Percentiles rank a stretch among this genome's conserved stretches.
phyloP scores from a whole-genome alignment of 2,797 vertebrate genomes.

The Pseudochirops cupreus region DNA sequence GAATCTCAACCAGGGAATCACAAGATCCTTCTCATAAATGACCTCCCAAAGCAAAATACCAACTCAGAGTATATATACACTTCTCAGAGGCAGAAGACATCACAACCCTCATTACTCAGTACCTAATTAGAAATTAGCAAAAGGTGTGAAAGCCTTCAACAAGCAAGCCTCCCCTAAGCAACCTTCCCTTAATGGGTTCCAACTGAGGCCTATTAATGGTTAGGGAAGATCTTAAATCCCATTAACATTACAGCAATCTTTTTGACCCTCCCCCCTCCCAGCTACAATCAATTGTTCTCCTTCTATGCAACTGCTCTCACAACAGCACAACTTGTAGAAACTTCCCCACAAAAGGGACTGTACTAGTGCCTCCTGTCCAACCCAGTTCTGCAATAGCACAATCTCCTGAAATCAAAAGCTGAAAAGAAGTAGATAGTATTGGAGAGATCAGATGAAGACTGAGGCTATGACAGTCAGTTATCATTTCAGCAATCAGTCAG shows the following conservation, averaged over 20 bases:
- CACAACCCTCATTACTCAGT: too few species aligned
- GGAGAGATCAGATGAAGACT: neutral
- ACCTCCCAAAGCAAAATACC: too few species aligned
- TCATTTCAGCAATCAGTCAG: neutral
- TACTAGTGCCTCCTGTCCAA: accelerated
- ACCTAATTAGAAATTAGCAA: too few species aligned
- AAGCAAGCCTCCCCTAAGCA: too few species aligned
- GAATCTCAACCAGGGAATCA: too few species aligned
- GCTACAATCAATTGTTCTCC: neutral
- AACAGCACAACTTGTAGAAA: neutral
- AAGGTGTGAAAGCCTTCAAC: too few species aligned
- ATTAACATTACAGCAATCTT: neutral
- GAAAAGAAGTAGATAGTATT: neutral
- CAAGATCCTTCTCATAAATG: too few species aligned
- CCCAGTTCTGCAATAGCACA: neutral
- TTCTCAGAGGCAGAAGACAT: too few species aligned
- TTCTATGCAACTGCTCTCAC: neutral
- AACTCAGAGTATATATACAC: too few species aligned
- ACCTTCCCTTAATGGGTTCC: too few species aligned
- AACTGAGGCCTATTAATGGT: too few species aligned
- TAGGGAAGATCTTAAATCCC: too few species aligned
- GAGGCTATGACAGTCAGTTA: neutral
- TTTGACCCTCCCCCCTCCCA: neutral
- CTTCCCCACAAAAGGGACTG: neutral
- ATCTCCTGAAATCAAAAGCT: neutral